These are phyloP conservation scores for Microctonus brassicae DNA, from an alignment of 2,888 invertebrate species.

Conservation along the genomic window DNA sequence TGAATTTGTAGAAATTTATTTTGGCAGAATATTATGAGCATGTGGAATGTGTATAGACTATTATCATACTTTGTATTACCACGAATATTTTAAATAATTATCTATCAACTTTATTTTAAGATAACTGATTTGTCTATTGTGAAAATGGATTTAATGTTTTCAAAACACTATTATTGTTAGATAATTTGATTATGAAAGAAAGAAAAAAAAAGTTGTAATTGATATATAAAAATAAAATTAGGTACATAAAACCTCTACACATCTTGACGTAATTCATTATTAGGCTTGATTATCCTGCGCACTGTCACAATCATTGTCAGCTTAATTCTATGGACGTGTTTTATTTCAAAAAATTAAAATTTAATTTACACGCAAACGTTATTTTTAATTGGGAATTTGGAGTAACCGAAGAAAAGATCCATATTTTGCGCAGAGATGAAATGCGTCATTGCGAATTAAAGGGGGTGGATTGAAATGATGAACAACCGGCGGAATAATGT, in stretches of 20 bases:
- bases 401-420: not conserved
- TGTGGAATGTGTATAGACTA: not conserved
- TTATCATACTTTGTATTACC: too few species aligned
- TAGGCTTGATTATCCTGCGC: too few species aligned
- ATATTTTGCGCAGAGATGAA: conserved; percentile 35
- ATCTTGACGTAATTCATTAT: too few species aligned
- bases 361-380: not conserved
- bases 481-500: conserved; percentile 4
- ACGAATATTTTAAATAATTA: too few species aligned
- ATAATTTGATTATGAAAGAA: too few species aligned
- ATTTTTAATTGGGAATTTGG: conserved; percentile 45
- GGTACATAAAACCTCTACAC: too few species aligned
- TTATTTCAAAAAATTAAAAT: not conserved
- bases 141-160: too few species aligned
- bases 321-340: not conserved
- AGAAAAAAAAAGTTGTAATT: too few species aligned
- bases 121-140: too few species aligned
- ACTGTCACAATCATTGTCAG: not conserved
- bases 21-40: not conserved
- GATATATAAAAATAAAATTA: too few species aligned
- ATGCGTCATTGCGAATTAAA: conserved; percentile 45
- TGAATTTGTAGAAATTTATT: too few species aligned
- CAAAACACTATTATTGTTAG: too few species aligned
- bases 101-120: not conserved
- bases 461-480: conserved; percentile 35